A percentile compares a stretch with the other conserved stretches of the same genome.
Conservation (phyloP, 2,888 invertebrate species). For the Machimus atricapillus region DNA sequence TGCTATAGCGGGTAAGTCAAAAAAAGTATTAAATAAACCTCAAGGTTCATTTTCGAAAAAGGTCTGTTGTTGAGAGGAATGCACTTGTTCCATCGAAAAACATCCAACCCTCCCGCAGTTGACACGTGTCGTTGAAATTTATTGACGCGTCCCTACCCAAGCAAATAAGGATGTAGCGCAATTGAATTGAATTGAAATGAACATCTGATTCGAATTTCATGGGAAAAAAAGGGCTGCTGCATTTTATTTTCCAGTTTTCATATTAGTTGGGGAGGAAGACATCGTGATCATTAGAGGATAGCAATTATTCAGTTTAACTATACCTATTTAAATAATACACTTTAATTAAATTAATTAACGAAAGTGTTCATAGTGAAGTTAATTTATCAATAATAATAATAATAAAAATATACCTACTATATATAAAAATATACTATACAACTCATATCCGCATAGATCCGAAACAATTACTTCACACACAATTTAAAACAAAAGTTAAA, state of each 20-base stretch:
- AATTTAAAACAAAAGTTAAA: too few relatives aligned
- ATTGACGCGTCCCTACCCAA: constrained; percentile 14
- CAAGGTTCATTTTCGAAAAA: not conserved
- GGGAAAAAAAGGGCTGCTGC: not conserved
- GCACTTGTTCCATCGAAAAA: constrained; percentile 12
- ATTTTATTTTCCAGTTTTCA: not conserved
- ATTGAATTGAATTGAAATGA: constrained; percentile 17
- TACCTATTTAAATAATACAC: not conserved
- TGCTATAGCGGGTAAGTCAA: not conserved
- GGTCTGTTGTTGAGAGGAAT: not conserved
- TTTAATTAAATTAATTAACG: not conserved
- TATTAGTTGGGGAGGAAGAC: not conserved
- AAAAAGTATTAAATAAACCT: constrained; percentile 15
- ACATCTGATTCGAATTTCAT: constrained; percentile 38
- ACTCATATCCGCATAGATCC: too few relatives aligned
- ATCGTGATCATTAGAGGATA: not conserved
- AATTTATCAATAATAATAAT: too few relatives aligned
- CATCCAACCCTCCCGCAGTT: constrained; percentile 5
- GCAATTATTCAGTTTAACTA: not conserved
- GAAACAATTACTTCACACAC: too few relatives aligned
- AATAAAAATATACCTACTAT: too few relatives aligned
- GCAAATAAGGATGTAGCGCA: constrained; percentile 6
- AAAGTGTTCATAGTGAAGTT: too few relatives aligned
- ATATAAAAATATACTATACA: too few relatives aligned
- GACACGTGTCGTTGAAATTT: constrained; percentile 32